Evolutionary conservation across 2,888 invertebrate species (phyloP), one percentile per base, ranked within the genome.

Genomic region (Synergus laeviventris): DNA sequence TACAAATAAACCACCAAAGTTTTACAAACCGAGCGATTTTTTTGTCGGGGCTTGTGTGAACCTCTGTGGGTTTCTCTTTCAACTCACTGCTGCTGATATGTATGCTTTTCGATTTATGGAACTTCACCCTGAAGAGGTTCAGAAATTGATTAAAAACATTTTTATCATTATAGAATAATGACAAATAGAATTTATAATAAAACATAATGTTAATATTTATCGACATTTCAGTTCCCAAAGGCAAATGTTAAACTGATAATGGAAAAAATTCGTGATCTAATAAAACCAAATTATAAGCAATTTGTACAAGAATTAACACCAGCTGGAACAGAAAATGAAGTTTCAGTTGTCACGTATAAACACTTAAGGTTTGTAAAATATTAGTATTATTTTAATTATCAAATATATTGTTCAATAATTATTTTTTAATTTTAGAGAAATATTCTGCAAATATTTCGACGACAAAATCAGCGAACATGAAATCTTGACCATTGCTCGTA

Each of bases 101-200:
- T 98, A 96, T 87, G 96, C 97, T 0, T 91, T 97, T 73, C 93
- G 95, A 61, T 98, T 96, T 87, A 95, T 98, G 97, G 98, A 98
- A 90, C 88, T 95, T 9, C 93, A 97, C 90, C 92, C 94, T 76
- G 91, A 93, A 76, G 93, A 96, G 93, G 97, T 96, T 36, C 14
- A 73, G 5, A 64, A 12, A 59, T 73, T 62, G 59, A 38, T 83
- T 78, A n/a, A 38, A 75, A 64, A 56, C 42, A 38, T 21, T 56
- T 31, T 49, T 36, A 59, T 45, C 12, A 9, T 24, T n/a, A 18
- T 54, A 74, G n/a, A 76, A 7, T 49, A 24, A 16, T 56, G 9
- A 12, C 4, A 56, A 45, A 11, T 42, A 11, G 1, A 21, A 24
- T 56, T 21, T 21, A 5, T 56, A 21, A 12, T 56, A 21, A 56